phyloP scores from a whole-genome alignment of 2,888 invertebrate species.

The Apodemia mormo region DNA sequence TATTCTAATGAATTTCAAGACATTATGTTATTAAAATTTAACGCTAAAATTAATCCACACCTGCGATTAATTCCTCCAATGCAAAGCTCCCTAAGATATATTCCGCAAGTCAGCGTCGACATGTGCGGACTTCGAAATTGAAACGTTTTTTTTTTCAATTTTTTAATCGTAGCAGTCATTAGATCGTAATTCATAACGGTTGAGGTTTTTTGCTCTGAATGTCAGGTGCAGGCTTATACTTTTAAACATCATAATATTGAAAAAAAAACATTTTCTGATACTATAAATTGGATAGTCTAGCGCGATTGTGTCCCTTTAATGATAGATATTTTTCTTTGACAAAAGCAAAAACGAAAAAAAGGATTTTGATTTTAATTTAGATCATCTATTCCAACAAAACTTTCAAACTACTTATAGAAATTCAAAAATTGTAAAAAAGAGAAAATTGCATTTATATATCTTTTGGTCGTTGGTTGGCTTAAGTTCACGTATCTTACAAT shows the following conservation, averaged over 20 bases:
- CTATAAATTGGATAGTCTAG: constrained; percentile 4
- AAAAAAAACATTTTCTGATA: constrained; percentile 4
- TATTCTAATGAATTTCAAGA: not conserved
- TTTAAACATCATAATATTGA: constrained; percentile 15
- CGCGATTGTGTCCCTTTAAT: not conserved
- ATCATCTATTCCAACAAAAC: not conserved
- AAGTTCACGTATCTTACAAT: no score
- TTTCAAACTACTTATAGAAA: no score
- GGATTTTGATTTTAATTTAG: not conserved
- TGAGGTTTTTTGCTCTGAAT: constrained; percentile 54
- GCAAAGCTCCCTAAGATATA: constrained; percentile 2
- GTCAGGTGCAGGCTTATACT: constrained; percentile 54
- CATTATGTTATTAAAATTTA: no score
- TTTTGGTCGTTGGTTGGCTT: no score
- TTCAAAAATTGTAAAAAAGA: no score
- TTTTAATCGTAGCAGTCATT: constrained; percentile 67
- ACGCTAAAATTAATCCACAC: not conserved
- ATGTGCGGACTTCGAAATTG: constrained; percentile 72
- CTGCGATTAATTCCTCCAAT: not conserved
- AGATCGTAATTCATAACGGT: constrained; percentile 76
- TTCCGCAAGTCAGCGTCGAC: constrained; percentile 72
- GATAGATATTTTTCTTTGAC: not conserved
- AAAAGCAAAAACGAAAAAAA: not conserved
- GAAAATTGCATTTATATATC: no score
- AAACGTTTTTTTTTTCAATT: constrained; percentile 62